Base-by-base conservation (phyloP, 1,140 invertebrate species). In the Macrocentrus cingulum region DNA sequence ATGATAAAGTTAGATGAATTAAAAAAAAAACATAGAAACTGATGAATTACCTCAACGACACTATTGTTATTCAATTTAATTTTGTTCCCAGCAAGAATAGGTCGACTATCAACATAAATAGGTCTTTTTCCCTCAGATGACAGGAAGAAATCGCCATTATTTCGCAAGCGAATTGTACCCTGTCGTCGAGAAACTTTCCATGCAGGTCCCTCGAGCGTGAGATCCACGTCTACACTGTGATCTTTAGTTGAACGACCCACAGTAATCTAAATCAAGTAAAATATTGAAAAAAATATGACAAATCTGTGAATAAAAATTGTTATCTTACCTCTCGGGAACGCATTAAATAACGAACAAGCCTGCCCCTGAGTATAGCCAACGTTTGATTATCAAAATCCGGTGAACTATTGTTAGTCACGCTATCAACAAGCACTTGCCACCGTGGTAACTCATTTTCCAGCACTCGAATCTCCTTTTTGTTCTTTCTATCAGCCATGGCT, bases 381-480 rank as follows among this genome's bases (percentile, higher is more conserved):
- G 95, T 97, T 76, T 96, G 91, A 74, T 89, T 91, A 74, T 98
- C 95, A 73, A 94, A 87, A 66, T 94, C 91, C 2, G 85, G 86
- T 29, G 87, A 86, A 66, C 88, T 89, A 4, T 85, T 84, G 2
- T 91, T 92, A 29, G 89, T 89, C 1, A 95, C 90, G 60, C 88
- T 91, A 68, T 97, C 94, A 8, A 97, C 92, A 32, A 98, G 72
- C n/a, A 96, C 92, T 75, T 96, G 94, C 92, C 92, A 97, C 59
- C 92, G 87, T 1, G 88, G 84, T 42, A 95, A 71, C 72, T 97
- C 94, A 66, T 91, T 93, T 79, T 98, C 95, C 42, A 98, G 75
- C 22, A 90, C 81, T 49, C 93, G 84, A 42, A 97, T 95, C 75
- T 97, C 91, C 62, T 88, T 87, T 70, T 91, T 90, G 66, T 85